phyloP scores from a whole-genome alignment of 2,888 invertebrate species.

The Corythucha ciliata region DNA sequence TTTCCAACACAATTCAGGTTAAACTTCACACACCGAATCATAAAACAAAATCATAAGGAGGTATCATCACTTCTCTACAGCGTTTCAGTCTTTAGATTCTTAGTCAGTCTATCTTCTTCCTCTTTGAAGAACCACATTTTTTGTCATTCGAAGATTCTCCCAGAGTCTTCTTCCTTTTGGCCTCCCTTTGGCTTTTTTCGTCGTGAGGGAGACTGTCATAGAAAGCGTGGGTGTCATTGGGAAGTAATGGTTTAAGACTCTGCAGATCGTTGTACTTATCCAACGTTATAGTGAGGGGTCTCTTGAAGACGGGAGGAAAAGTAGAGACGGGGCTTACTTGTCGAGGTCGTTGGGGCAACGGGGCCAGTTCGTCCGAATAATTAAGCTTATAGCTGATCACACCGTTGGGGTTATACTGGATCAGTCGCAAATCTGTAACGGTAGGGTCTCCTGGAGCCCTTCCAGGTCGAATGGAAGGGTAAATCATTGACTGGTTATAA shows the following conservation, averaged over 20 bases:
- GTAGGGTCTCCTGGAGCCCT: neutral
- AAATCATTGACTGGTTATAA: constrained; percentile 10
- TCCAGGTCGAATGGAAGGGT: constrained; percentile 21
- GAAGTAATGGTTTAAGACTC: neutral
- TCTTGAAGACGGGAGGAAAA: neutral
- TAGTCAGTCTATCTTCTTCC: neutral
- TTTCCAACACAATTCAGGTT: too few relatives aligned
- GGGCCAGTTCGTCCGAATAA: neutral
- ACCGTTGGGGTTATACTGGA: constrained; percentile 8
- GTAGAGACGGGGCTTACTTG: constrained; percentile 5
- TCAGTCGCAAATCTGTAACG: neutral
- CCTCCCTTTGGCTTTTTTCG: constrained; percentile 3
- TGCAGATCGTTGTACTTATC: constrained; percentile 4
- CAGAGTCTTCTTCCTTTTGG: neutral
- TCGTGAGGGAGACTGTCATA: constrained; percentile 1
- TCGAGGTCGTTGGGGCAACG: constrained; percentile 2
- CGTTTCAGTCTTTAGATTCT: too few relatives aligned
- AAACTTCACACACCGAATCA: too few relatives aligned
- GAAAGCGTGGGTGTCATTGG: neutral
- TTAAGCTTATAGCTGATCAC: constrained; percentile 4
- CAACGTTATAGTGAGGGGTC: neutral
- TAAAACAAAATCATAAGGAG: too few relatives aligned
- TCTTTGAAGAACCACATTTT: neutral
- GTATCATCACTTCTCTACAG: too few relatives aligned
- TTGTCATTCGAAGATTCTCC: neutral